phyloP scores from a whole-genome alignment of 2,888 invertebrate genomes.

The Zonitis immaculata region DNA sequence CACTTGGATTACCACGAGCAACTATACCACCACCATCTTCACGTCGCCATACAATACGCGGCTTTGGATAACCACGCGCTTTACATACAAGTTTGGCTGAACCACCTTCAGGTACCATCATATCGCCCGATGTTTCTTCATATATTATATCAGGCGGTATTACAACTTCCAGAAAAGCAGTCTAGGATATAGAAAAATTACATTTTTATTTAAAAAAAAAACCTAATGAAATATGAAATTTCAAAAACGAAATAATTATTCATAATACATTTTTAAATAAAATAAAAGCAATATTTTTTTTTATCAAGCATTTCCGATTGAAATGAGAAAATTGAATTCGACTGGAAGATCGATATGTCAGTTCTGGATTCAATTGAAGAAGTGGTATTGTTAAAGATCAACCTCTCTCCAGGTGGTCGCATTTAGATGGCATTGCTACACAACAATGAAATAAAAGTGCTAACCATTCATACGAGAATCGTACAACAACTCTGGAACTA shows the following conservation, averaged over 20 bases:
- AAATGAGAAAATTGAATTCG: background rate
- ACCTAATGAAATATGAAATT: conserved; percentile 6
- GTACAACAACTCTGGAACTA: background rate
- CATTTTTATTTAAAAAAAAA: too few relatives aligned
- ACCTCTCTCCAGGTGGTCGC: background rate
- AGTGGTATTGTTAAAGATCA: background rate
- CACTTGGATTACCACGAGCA: conserved; percentile 65
- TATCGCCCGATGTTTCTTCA: conserved; percentile 87
- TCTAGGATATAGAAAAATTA: conserved; percentile 29
- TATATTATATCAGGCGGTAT: conserved; percentile 87
- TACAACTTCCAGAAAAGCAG: conserved; percentile 78
- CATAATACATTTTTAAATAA: background rate
- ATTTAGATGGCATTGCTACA: background rate
- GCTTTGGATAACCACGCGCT: conserved; percentile 79
- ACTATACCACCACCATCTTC: conserved; percentile 83
- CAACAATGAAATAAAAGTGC: background rate
- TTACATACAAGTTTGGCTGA: conserved; percentile 82
- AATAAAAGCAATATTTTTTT: background rate
- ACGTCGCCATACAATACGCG: conserved; percentile 79
- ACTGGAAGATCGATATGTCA: background rate
- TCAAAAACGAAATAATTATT: conserved; percentile 8
- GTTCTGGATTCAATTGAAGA: background rate
- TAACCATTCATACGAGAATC: background rate
- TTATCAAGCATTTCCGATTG: background rate
- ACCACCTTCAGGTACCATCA: conserved; percentile 93